Evolutionary conservation across 2,113 vertebrate species (phyloP), one percentile per base, ranked within the genome.

Genomic region (Rattus rattus): DNA sequence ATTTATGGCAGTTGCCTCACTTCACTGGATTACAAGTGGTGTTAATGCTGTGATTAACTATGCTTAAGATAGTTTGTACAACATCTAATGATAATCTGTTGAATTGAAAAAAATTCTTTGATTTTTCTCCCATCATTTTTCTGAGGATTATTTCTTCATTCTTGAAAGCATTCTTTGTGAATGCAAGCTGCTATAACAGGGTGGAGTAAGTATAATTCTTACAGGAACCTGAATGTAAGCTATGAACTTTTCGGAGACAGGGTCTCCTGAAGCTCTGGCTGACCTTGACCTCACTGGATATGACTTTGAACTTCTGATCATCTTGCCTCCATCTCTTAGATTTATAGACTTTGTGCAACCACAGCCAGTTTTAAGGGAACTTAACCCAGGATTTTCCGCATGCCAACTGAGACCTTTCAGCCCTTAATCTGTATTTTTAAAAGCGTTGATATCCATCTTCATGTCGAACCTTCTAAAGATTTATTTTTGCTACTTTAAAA

Each of bases 21-120:
- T 97, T 95, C 70, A 96, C 97, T 98, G 94, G 72, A 94, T 95
- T 98, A 97, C 88, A 97, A 98, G 97, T 92, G 9, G 95, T 98
- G 92, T 97, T 98, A 98, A 98, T 98, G 97, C 90, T 97, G 65
- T 98, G 97, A 77, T 98, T 98, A 98, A 98, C 98, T 98, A 96
- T 1, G 93, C 97, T 98, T 98, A 96, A 63, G 92, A 56, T 96
- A 97, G 97, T 98, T 98, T 98, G 98, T 97, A 96, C 97, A 91
- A 94, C 95, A 90, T 94, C 75, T 90, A 70, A 54, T 90, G 85
- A 97, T 98, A 97, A 97, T 98, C 90, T 95, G 67, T 97, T 98
- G 96, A 97, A 97, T 67, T 61, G 56, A 97, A 96, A 91, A 98
- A 98, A 95, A 98, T 97, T 9, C 43, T 88, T 36, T 94, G 96